Base-by-base conservation (phyloP, 2,888 invertebrate genomes). In the Lapara coniferarum region DNA sequence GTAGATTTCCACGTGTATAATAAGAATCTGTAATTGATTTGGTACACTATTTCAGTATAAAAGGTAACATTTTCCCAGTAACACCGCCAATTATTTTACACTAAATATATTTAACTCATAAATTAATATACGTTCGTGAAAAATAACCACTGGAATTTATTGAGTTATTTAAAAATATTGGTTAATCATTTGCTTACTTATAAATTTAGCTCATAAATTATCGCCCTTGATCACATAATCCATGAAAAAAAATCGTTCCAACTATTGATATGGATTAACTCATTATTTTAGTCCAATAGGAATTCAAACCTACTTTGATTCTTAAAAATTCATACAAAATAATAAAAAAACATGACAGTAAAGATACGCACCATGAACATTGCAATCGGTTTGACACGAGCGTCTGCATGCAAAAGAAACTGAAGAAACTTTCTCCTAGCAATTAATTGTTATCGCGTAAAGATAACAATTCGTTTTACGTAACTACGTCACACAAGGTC, bases 401-500 rank as follows among this genome's bases (percentile, higher is more conserved):
- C n/a, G 19, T 19, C n/a, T 44, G 30, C 58, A 58, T 58, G 56
- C 19, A 25, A 25, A 16, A 30, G 16, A 49, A 46, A 10, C 16
- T 63, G 19, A 16, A 63, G 10, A 19, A 46, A 63, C 19, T 63
- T 63, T 63, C 19, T n/a, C 49, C 5, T 16, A 10, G 49, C 49
- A 57, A 37, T 63, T 59, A 4, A 10, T 46, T 63, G 49, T 46
- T 63, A 49, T 49, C 46, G 13, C 12, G 13, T 19, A 12, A 16
- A 10, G 63, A 63, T 63, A 63, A 63, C 59, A 37, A 19, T 55
- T 44, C 0, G 44, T 46, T 44, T 44, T 44, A 44, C n/a, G 37
- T 37, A 6, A 46, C 16, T n/a, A n/a, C 25, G 37, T 30, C 59
- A 59, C 59, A 59, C 59, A 59, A 59, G 59, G 59, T 59, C 19